Conservation (phyloP, 1,140 invertebrate species). For the Conopomorpha cramerella region DNA sequence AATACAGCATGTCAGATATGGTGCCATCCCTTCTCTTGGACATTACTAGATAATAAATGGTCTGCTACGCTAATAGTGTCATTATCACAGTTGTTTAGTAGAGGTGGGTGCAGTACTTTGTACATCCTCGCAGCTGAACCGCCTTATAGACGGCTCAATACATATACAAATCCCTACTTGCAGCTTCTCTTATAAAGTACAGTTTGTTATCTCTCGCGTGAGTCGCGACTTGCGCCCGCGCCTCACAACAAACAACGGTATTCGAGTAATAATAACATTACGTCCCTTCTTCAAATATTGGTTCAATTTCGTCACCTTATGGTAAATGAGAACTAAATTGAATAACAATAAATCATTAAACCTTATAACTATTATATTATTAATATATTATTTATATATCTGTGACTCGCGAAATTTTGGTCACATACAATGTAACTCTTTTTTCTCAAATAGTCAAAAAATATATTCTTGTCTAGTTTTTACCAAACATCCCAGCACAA, state of each 20-base stretch:
- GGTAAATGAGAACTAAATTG: constrained; percentile 54
- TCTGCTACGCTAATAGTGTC: constrained; percentile 63
- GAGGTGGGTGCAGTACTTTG: constrained; percentile 62
- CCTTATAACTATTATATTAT: constrained; percentile 53
- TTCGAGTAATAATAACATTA: constrained; percentile 51
- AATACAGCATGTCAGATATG: constrained; percentile 64
- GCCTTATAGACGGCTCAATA: constrained; percentile 47
- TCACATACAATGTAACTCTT: constrained; percentile 46
- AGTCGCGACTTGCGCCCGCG: constrained; percentile 23
- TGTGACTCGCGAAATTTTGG: constrained; percentile 47
- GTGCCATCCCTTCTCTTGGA: constrained; percentile 63
- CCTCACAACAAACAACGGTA: constrained; percentile 30
- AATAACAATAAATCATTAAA: constrained; percentile 59
- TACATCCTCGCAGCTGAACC: constrained; percentile 53
- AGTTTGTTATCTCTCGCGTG: constrained; percentile 36
- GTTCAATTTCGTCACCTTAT: constrained; percentile 53
- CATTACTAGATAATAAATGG: constrained; percentile 62
- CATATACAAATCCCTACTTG: constrained; percentile 38
- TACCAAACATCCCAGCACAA: constrained; percentile 34
- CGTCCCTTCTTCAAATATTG: constrained; percentile 46
- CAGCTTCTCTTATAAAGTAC: constrained; percentile 53
- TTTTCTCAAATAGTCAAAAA: constrained; percentile 58
- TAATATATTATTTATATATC: constrained; percentile 45
- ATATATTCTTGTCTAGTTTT: constrained; percentile 57
- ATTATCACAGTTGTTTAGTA: constrained; percentile 63